Base-by-base conservation (phyloP, 2,113 vertebrate genomes). In the Phrynosoma platyrhinos region DNA sequence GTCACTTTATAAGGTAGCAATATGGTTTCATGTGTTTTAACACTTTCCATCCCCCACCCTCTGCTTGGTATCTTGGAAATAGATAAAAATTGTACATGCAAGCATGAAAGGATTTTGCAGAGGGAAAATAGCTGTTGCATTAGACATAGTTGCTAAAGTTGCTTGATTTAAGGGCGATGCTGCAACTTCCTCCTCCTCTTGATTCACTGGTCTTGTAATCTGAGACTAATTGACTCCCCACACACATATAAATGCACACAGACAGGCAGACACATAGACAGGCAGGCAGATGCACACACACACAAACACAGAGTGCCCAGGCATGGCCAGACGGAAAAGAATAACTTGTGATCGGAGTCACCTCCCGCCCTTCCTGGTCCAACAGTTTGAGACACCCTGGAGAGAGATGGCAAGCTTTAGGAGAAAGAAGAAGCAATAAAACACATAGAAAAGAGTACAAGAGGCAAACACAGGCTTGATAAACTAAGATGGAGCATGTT, bases 291-390 rank as follows among this genome's bases (percentile, higher is more conserved):
- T n/a, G n/a, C n/a, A n/a, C n/a, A n/a, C n/a, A n/a, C n/a, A 47
- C 9, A 55, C 32, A 75, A 5, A 75, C 52, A 79, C 52, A 55
- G 27, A 32, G 58, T n/a, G 32, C 16, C 71, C 32, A 66, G 78
- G 62, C 58, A 40, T 68, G 42, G 72, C 58, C 58, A 88, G 40
- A 83, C 52, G 40, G 53, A 81, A 89, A 81, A 82, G 20, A 40
- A n/a, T 76, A 69, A 83, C 58, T 76, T 81, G 47, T 82, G 79
- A 76, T 80, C 42, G 77, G 88, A 5, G n/a, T 86, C 71, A 55
- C 32, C 32, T 62, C 72, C 42, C 79, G 3, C 13, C 32, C 76
- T 40, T 30, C 36, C 85, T n/a, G 23, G 25, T 9, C 6, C 40
- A 66, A 75, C 36, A 68, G 27, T 47, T 47, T 58, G 47, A 69